Evolutionary conservation across 2,113 vertebrate species (phyloP).

Genomic region (rat (Rattus norvegicus)): GRCr8 NC_086032.1:98847501-98848000

Average conservation of each 20-base stretch:
- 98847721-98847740: neutral
- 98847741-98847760: neutral
- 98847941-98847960: neutral
- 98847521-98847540: neutral
- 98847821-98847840: neutral
- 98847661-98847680: neutral
- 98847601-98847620: neutral
- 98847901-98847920: neutral
- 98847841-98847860: neutral
- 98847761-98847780: neutral
- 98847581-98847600: neutral
- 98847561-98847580: neutral
- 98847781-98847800: neutral
- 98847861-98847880: neutral
- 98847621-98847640: conserved; percentile 3
- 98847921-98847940: neutral
- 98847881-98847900: neutral
- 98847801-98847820: neutral
- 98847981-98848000: neutral
- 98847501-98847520: neutral
- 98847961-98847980: neutral
- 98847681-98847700: no score
- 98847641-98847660: neutral
- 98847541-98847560: rapidly evolving
- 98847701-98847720: neutral